Evolutionary conservation across 2,113 vertebrate species (phyloP), one percentile per base, ranked within the genome.

Genomic region (Amia ocellicauda): DNA sequence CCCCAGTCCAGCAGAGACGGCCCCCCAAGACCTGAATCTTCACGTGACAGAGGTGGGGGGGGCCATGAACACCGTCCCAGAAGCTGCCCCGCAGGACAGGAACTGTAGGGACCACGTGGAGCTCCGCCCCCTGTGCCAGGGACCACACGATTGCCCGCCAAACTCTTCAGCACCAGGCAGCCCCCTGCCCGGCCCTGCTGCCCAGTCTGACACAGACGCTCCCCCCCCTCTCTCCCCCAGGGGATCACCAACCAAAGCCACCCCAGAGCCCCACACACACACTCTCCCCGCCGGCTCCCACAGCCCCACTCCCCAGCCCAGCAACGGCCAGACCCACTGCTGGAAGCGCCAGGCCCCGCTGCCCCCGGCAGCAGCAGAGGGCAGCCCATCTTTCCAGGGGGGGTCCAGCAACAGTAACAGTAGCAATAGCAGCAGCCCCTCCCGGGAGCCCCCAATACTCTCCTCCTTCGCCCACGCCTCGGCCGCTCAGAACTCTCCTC

Each of bases 41-140:
- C 76, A 80, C 49, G 80, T 80, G 51, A 85, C 81, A 27, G 85
- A 87, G 64, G 78, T 82, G 42, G 43, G 9, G n/a, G 14, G 7
- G 43, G 13, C 43, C 43, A 47, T 8, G 43, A n/a, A 36, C 7
- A 13, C 54, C 16, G 78, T 76, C n/a, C 17, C 59, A 0, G 14
- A 14, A 13, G 24, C 19, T 43, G 9, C 28, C 28, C 54, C 22
- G 3, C 19, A 49, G 14, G 20, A 26, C 22, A 26, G 10, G 23
- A 22, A 23, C 13, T 23, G 14, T 22, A 4, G 16, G 27, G 53
- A 2, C 27, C 23, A 11, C 26, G 28, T 68, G 66, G 73, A 79
- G 74, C 63, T 58, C 16, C 4, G 3, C 11, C n/a, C 75, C 2
- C 73, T 64, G 43, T 43, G 74, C 7, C 80, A 77, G 29, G 69